Conservation (phyloP, 2,888 invertebrate species). For the Caenorhabditis sp. region DNA sequence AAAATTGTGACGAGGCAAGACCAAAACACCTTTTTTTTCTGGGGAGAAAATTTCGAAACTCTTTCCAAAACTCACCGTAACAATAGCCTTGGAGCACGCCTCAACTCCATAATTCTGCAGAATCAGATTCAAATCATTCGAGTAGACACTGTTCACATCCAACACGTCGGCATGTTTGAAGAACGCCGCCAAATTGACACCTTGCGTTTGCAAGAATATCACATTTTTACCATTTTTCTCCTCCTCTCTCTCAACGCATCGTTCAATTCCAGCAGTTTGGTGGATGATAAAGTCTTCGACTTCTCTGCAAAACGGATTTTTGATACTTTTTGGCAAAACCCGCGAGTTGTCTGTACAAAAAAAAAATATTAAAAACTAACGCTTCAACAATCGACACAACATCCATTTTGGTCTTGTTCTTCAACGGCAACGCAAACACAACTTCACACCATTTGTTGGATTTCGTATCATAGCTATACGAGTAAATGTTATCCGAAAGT, state of each 20-base stretch:
- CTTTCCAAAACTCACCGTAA: constrained; percentile 76
- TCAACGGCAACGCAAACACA: constrained; percentile 75
- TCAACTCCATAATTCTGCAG: constrained; percentile 89
- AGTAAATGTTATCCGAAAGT: constrained; percentile 23
- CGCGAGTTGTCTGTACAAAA: too few species aligned
- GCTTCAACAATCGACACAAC: constrained; percentile 79
- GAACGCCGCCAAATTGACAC: constrained; percentile 89
- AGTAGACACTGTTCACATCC: constrained; percentile 77
- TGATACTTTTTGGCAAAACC: constrained; percentile 1
- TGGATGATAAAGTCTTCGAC: constrained; percentile 76
- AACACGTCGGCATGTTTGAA: constrained; percentile 82
- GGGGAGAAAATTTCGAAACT: neutral
- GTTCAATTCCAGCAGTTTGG: constrained; percentile 82
- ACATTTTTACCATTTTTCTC: constrained; percentile 69
- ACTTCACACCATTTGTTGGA: constrained; percentile 86
- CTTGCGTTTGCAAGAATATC: constrained; percentile 86
- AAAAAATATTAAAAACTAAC: too few species aligned
- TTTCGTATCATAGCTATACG: constrained; percentile 81
- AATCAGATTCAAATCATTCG: constrained; percentile 91
- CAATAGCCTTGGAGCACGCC: constrained; percentile 88
- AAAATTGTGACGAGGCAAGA: too few species aligned
- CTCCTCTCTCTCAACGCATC: constrained; percentile 81
- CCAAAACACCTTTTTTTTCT: too few species aligned
- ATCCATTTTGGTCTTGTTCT: constrained; percentile 79
- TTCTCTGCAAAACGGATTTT: constrained; percentile 73